phyloP scores from a whole-genome alignment of 1,140 invertebrate genomes.

The Hestina assimilis region DNA sequence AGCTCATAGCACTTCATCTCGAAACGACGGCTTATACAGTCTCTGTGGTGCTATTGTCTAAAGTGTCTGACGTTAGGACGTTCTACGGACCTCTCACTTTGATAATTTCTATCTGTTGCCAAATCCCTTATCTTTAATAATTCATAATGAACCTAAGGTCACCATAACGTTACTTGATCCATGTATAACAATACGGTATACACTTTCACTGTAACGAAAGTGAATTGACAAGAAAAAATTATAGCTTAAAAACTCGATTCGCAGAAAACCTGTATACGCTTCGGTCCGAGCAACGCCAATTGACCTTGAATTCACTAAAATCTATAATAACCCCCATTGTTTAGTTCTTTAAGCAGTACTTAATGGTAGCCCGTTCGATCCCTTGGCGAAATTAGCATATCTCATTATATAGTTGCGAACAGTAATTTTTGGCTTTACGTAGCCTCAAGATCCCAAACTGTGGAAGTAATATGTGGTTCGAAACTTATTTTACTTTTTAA shows the following conservation, averaged over 20 bases:
- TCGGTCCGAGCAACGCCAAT: not conserved
- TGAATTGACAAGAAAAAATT: not conserved
- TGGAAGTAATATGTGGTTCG: conserved; percentile 5
- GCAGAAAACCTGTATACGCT: not conserved
- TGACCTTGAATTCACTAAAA: conserved; percentile 21
- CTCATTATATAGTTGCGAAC: conserved; percentile 33
- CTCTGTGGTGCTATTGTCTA: no score
- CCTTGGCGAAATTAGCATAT: conserved; percentile 26
- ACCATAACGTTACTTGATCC: conserved; percentile 6
- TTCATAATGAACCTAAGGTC: not conserved
- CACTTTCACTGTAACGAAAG: not conserved
- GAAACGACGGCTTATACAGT: no score
- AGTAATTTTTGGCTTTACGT: conserved; percentile 28
- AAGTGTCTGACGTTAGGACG: no score
- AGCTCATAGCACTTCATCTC: no score
- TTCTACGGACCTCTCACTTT: no score
- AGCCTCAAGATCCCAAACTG: conserved; percentile 9
- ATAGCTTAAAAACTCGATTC: not conserved
- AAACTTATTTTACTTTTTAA: not conserved
- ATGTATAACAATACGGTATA: not conserved
- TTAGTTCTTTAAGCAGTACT: conserved; percentile 16
- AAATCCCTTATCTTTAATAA: no score
- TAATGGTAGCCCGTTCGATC: conserved; percentile 25
- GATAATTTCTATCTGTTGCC: no score
- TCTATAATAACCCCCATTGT: conserved; percentile 26